Evolutionary conservation across 2,888 invertebrate genomes (phyloP), one percentile per base, ranked within the genome.

Genomic region (Lasioglossum calceatum): DNA sequence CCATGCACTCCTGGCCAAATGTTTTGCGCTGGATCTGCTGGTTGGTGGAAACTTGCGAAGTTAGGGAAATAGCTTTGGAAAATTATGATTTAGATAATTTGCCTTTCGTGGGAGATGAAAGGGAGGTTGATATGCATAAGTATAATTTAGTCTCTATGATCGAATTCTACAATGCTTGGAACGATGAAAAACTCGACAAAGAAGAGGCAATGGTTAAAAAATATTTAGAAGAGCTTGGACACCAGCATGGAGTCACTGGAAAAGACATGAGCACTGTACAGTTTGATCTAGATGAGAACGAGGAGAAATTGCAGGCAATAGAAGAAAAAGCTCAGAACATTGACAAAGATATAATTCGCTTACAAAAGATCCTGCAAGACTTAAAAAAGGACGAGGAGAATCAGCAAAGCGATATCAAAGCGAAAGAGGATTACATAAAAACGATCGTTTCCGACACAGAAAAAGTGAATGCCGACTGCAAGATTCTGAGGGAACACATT

Each of bases 1-100:
- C 96, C 0, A 95, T 96, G 91, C 96, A 96, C 92, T 96, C 96
- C 0, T 96, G 96, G 94, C 96, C 96, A 1, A 96, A 96, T 61
- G 96, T 96, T 73, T 93, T 97, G 12, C 96, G 96, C 0, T 96
- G 96, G 93, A 94, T 96, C 19, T 95, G 95, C 0, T 97, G 96
- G 95, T 92, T 97, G 0, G 93, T 96, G 64, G 96, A 96, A 87
- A 90, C 96, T 3, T 95, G 95, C 80, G 93, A 93, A 27, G 93
- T 95, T 36, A 95, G 95, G 61, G 96, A 93, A 47, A 67, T 93
- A n/a, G 94, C 95, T 5, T 84, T 80, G 23, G 84, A 90, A 47
- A 90, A 83, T 32, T 94, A 93, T 79, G 82, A 89, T 54, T 67
- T 95, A 3, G 91, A 93, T 12, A 92, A 89, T 79, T 74, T 95